A percentile compares a stretch with the other conserved stretches of the same genome.
phyloP scores from a whole-genome alignment of 2,888 invertebrate genomes.

The Neoitamus cyanurus region DNA sequence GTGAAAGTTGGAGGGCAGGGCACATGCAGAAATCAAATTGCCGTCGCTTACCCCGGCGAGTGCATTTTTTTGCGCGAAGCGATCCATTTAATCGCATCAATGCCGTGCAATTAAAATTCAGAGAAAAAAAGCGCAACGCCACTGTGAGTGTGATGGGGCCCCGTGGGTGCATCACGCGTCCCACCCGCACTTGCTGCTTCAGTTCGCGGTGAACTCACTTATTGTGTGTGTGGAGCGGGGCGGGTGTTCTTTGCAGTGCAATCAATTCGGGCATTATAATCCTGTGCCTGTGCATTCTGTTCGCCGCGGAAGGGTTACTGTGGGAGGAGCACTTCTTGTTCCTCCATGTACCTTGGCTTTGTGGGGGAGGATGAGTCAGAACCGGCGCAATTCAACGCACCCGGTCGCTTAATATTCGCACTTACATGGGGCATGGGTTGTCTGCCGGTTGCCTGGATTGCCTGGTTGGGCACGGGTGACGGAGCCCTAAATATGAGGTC shows the following conservation, averaged over 20 bases:
- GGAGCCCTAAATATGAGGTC: neutral
- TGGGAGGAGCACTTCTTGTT: neutral
- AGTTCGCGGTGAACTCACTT: neutral
- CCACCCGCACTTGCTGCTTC: neutral
- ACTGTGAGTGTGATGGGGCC: neutral
- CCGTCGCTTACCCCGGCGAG: neutral
- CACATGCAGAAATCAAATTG: neutral
- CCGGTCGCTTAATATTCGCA: neutral
- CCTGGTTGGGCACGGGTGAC: neutral
- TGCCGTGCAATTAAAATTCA: neutral
- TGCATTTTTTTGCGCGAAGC: neutral
- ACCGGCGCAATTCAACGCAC: too few species aligned
- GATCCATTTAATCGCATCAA: neutral
- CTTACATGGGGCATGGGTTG: too few species aligned
- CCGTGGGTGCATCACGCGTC: neutral
- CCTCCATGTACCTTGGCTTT: neutral
- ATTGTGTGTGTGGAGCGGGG: neutral
- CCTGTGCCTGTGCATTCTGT: neutral
- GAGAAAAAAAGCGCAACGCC: neutral
- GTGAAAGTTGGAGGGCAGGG: neutral
- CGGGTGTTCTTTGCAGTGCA: neutral
- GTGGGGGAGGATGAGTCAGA: neutral
- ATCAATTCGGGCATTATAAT: neutral
- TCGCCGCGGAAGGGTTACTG: neutral
- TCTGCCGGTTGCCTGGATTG: neutral